A percentile compares a stretch with the other conserved stretches of the same genome.
These are phyloP conservation scores for Amphilophus citrinellus DNA, from an alignment of 2,113 vertebrate genomes.

Conservation along the genomic window DNA sequence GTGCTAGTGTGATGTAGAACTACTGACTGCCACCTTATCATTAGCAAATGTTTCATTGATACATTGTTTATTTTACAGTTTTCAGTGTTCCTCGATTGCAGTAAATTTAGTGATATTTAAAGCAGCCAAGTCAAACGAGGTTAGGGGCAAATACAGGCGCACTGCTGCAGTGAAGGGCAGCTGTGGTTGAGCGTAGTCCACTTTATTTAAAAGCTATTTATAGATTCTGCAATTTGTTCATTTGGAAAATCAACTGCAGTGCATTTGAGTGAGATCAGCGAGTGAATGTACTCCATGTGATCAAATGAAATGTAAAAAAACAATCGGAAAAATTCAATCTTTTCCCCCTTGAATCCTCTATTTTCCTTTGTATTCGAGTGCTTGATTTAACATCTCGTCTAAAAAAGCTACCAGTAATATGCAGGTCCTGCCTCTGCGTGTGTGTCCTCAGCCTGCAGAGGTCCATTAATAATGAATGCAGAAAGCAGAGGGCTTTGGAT, in stretches of 20 bases:
- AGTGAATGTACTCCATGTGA: not conserved
- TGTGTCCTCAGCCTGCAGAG: constrained; percentile 57
- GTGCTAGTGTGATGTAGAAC: not conserved
- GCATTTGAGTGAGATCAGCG: not conserved
- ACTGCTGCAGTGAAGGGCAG: not conserved
- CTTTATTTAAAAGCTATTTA: not conserved
- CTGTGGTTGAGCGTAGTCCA: not conserved
- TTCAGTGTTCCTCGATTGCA: not conserved
- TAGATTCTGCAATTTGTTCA: not conserved
- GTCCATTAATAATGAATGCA: constrained; percentile 77
- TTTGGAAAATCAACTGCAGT: not conserved
- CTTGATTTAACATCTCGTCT: constrained; percentile 59
- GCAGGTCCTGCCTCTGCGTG: constrained; percentile 18
- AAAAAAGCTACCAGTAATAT: constrained; percentile 57
- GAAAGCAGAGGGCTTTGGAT: constrained; percentile 70
- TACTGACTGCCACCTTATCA: not conserved
- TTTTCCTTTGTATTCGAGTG: constrained; percentile 25
- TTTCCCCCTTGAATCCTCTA: not conserved
- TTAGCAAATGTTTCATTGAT: not conserved
- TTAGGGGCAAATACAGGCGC: not conserved
- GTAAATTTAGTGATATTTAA: not conserved
- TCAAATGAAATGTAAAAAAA: not conserved
- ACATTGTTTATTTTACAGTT: not conserved
- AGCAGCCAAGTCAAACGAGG: constrained; percentile 10
- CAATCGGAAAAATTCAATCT: not conserved